phyloP scores from a whole-genome alignment of 2,113 vertebrate genomes.

The Alexandromys fortis region DNA sequence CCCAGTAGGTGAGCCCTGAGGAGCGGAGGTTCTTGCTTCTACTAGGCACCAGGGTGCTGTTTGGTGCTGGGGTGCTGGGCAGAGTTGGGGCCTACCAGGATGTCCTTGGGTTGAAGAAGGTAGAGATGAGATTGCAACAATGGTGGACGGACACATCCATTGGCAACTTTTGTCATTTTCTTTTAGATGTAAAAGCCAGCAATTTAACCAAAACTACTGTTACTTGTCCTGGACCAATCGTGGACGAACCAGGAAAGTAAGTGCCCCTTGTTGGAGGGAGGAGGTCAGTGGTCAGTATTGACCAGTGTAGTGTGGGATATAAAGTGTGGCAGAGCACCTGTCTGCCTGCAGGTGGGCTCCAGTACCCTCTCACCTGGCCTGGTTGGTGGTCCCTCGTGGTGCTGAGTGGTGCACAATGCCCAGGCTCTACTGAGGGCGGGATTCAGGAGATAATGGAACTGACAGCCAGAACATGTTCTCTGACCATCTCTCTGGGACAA shows the following conservation, averaged over 20 bases:
- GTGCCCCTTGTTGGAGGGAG: slow-evolving; percentile 63
- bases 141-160: not conserved
- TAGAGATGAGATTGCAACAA: not conserved
- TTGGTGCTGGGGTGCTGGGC: not conserved
- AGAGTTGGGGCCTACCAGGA: not conserved
- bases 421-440: not conserved
- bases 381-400: not conserved
- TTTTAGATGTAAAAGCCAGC: slow-evolving; percentile 84
- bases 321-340: not conserved
- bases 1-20: not conserved
- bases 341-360: not conserved
- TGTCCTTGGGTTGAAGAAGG: not conserved
- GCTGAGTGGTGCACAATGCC: not conserved
- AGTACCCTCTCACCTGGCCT: rapidly evolving
- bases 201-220: slow-evolving; percentile 88
- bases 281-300: not conserved
- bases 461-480: not conserved
- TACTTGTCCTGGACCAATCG: slow-evolving; percentile 91
- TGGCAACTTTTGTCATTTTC: not conserved
- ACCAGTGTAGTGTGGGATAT: not conserved
- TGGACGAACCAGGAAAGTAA: slow-evolving; percentile 91
- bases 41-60: not conserved
- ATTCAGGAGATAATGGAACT: not conserved
- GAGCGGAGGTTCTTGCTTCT: not conserved
- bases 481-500: not conserved